Evolutionary conservation across 2,113 vertebrate species (phyloP).

Genomic region (Nothocercus julius): DNA sequence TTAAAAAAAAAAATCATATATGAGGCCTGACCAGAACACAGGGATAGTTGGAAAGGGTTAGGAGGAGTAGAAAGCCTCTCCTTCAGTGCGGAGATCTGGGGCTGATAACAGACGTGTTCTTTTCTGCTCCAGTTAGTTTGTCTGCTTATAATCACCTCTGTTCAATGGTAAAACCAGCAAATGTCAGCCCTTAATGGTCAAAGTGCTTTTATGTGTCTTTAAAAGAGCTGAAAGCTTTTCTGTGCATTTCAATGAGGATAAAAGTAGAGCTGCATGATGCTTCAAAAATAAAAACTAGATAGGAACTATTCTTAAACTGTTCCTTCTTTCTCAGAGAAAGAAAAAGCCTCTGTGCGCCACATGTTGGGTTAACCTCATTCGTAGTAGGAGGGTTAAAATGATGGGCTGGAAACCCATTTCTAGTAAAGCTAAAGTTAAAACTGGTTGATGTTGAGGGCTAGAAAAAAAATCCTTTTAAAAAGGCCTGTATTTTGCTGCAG

Average conservation of each 20-base stretch:
- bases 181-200: not conserved
- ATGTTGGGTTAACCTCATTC: not conserved
- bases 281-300: not conserved
- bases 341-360: too few species aligned
- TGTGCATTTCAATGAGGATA: not conserved
- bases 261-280: not conserved
- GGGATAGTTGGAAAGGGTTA: not conserved
- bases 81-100: not conserved
- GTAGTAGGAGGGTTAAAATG: not conserved
- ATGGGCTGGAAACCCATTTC: not conserved
- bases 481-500: not conserved
- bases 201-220: accelerated
- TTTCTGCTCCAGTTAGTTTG: not conserved
- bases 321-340: not conserved
- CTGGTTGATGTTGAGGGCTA: not conserved
- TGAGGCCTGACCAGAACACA: not conserved
- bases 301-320: not conserved
- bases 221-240: not conserved
- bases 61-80: not conserved
- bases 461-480: not conserved
- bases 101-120: not conserved
- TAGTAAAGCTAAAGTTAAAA: not conserved
- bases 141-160: not conserved
- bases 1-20: not conserved
- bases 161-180: not conserved